A percentile compares a stretch with the other conserved stretches of the same genome.
Conservation (phyloP, 2,888 invertebrate genomes). For the Melanotus villosus region DNA sequence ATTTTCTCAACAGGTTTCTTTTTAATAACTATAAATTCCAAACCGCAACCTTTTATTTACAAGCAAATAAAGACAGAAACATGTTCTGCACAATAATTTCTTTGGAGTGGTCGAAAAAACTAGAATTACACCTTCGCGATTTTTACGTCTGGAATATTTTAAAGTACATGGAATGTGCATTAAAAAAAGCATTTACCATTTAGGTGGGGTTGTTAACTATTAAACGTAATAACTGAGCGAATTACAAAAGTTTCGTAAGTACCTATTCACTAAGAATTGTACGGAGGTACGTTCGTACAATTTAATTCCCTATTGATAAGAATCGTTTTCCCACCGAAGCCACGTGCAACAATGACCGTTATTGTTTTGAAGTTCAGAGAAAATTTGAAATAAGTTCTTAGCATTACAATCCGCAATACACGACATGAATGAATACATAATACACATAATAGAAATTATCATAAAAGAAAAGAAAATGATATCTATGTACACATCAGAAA, state of each 20-base stretch:
- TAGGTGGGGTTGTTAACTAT: too few relatives aligned
- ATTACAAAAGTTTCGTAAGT: too few relatives aligned
- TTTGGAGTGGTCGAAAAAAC: not conserved
- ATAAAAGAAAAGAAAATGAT: not conserved
- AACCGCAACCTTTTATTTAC: not conserved
- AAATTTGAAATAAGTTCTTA: not conserved
- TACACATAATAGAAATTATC: not conserved
- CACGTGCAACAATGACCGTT: slow-evolving; percentile 5
- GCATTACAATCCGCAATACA: not conserved
- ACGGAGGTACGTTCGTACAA: slow-evolving; percentile 7
- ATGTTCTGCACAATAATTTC: not conserved
- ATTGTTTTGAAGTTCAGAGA: slow-evolving; percentile 3
- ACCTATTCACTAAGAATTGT: too few relatives aligned
- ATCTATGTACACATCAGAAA: not conserved
- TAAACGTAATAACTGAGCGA: too few relatives aligned
- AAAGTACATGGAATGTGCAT: slow-evolving; percentile 10
- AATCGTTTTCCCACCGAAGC: slow-evolving; percentile 16
- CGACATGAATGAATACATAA: not conserved
- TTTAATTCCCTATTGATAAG: slow-evolving; percentile 2
- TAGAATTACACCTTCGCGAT: not conserved
- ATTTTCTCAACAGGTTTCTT: too few relatives aligned
- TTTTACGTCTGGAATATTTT: slow-evolving; percentile 6
- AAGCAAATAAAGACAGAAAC: not conserved
- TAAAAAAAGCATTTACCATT: not conserved
- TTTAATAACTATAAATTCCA: too few relatives aligned